A percentile compares a stretch with the other conserved stretches of the same genome.
phyloP scores from a whole-genome alignment of 2,888 invertebrate species.

The Athalia circularis region DNA sequence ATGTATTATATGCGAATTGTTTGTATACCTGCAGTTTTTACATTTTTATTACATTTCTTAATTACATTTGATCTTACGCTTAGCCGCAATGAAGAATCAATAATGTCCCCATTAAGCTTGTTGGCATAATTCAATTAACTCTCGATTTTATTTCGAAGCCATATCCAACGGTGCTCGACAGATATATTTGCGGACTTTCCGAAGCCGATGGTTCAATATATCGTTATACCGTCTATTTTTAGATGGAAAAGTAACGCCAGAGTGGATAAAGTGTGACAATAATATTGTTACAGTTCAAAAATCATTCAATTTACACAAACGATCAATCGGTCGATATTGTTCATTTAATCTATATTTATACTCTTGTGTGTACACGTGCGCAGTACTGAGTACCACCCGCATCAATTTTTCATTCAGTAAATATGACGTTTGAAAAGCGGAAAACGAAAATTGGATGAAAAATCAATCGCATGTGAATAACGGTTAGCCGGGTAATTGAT shows the following conservation, averaged over 20 bases:
- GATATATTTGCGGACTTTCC: conserved; percentile 12
- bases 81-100: too few species aligned
- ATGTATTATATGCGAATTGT: too few species aligned
- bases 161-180: background rate
- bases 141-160: background rate
- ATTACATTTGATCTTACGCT: too few species aligned
- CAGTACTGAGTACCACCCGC: background rate
- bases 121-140: background rate
- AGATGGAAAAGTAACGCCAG: background rate
- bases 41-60: too few species aligned
- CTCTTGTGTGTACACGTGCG: background rate
- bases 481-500: background rate
- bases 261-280: conserved; percentile 1
- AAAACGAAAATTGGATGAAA: background rate
- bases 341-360: background rate
- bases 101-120: too few species aligned
- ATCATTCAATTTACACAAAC: too few species aligned
- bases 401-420: conserved; percentile 3
- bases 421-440: background rate
- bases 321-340: too few species aligned
- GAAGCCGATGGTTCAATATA: background rate
- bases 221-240: conserved; percentile 8
- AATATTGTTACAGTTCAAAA: background rate
- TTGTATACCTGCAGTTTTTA: too few species aligned
- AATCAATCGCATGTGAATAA: background rate